Evolutionary conservation across 2,113 vertebrate genomes (phyloP).

Genomic region (Isurus oxyrinchus): DNA sequence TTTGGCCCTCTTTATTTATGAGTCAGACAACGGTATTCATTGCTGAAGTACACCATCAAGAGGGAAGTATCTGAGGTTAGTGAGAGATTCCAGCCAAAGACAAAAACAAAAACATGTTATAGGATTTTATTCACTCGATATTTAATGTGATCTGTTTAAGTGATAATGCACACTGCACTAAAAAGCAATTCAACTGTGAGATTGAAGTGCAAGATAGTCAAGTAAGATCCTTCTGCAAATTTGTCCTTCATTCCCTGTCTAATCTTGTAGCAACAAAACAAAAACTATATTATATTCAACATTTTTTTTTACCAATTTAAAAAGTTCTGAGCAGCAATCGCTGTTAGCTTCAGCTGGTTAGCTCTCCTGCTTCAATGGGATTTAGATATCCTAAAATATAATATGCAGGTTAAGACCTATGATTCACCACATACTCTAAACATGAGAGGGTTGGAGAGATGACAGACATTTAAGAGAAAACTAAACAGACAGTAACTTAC

Average conservation of each 20-base stretch:
- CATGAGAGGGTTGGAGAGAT: neutral
- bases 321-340: neutral
- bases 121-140: neutral
- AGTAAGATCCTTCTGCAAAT: neutral
- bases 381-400: neutral
- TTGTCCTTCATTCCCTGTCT: neutral
- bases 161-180: neutral
- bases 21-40: neutral
- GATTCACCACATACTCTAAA: neutral
- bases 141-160: neutral
- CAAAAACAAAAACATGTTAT: neutral
- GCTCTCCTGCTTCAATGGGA: neutral
- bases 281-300: neutral
- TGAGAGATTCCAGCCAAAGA: neutral
- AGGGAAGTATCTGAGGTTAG: neutral
- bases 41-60: neutral
- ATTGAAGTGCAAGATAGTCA: neutral
- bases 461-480: neutral
- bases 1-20: neutral
- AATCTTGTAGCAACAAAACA: neutral
- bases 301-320: neutral
- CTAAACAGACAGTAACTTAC: neutral
- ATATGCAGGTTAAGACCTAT: neutral
- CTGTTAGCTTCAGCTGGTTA: neutral
- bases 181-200: neutral